A percentile compares a stretch with the other conserved stretches of the same genome.
phyloP scores from a whole-genome alignment of 2,888 invertebrate genomes.

The Tenthredo livida region DNA sequence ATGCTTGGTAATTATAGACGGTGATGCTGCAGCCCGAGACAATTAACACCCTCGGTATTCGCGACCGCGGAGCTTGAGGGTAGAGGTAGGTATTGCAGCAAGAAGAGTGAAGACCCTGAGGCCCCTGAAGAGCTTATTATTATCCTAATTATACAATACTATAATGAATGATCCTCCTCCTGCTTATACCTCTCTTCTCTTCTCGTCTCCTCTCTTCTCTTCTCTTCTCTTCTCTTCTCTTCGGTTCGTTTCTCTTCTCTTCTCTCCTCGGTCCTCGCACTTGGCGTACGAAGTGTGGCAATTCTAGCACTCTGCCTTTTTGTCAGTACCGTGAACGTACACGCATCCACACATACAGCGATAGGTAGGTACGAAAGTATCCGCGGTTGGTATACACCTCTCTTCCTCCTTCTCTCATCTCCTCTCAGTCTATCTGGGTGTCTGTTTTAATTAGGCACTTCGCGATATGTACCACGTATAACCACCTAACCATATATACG shows the following conservation, averaged over 20 bases:
- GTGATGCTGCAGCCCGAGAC: conserved; percentile 67
- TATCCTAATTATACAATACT: conserved; percentile 78
- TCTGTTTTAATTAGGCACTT: conserved; percentile 81
- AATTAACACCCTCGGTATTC: conserved; percentile 67
- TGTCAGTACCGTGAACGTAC: conserved; percentile 73
- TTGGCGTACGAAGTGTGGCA: conserved; percentile 77
- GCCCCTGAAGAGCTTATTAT: conserved; percentile 76
- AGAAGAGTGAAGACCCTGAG: conserved; percentile 61
- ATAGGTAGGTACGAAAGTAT: conserved; percentile 63
- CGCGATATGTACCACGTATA: conserved; percentile 64
- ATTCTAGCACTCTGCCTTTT: conserved; percentile 76
- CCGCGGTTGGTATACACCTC: conserved; percentile 60
- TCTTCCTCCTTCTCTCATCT: conserved; percentile 44
- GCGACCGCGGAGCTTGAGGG: conserved; percentile 12
- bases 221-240: conserved; percentile 58
- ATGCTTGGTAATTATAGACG: conserved; percentile 69
- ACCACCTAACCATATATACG: too few relatives aligned
- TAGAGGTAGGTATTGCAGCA: conserved; percentile 55
- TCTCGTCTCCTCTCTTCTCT: conserved; percentile 55
- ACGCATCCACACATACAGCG: conserved; percentile 69
- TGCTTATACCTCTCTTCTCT: conserved; percentile 46
- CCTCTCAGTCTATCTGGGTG: conserved; percentile 74
- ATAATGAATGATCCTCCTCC: conserved; percentile 71
- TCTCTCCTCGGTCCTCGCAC: conserved; percentile 69
- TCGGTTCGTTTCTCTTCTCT: conserved; percentile 65